Evolutionary conservation across 2,797 vertebrate species (phyloP), one percentile per base, ranked within the genome.

Genomic region (Fundulus diaphanus): DNA sequence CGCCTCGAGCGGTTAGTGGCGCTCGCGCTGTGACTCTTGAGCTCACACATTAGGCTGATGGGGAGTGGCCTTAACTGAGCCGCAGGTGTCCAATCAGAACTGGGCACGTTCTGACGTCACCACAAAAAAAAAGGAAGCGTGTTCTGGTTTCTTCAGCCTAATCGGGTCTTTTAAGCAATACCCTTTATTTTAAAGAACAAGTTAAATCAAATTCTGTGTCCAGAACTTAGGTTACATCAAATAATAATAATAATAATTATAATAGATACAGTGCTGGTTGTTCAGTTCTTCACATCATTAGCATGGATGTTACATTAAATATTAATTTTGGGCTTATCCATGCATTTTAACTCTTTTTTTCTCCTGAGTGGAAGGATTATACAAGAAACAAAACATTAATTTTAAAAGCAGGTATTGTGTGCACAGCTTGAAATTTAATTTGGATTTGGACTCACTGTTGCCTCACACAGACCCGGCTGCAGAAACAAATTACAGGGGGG

Each of bases 41-140:
- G 61, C 3, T 35, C 3, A 15, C 3, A 15, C 7, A 24, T 48
- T 52, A 67, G 35, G 42, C 57, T 44, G 9, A 27, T 5, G 12
- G 7, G 27, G 29, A 31, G 63, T 5, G 1, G 3, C 69, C 76
- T 69, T 69, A 82, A 70, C 31, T 0, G 65, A 59, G 20, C 31
- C 0, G 0, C 18, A 11, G 33, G 35, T 20, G 72, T 42, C 83
- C 89, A 89, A 82, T 81, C 68, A 82, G 65, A 78, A 12, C 0
- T 8, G 1, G 44, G 42, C 51, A 3, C 0, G 40, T 0, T 3
- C 0, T 33, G 37, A 31, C 57, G 37, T 78, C 82, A 82, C 3
- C 6, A n/a, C 18, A 0, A 5, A 49, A 8, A 37, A 68, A 18
- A 1, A 7, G 0, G 16, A 35, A 35, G 51, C n/a, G 61, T 0